Evolutionary conservation across 1,140 invertebrate species (phyloP), one percentile per base, ranked within the genome.

Genomic region (Parasteatoda tepidariorum): DNA sequence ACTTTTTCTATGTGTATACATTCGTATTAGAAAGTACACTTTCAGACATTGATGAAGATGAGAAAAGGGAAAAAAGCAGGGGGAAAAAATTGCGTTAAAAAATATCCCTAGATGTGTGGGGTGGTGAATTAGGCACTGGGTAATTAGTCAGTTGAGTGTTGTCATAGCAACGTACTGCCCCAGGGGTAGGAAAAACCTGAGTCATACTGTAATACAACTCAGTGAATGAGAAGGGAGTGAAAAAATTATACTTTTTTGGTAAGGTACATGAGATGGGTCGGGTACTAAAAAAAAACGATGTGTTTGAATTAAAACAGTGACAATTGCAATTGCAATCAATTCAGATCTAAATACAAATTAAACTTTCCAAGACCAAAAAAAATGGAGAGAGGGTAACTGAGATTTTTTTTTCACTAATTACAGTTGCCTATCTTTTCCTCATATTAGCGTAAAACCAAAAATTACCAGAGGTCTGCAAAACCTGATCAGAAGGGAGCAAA

Each of bases 141-240:
- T 79, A 79, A 79, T 79, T 79, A 79, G 76, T 79, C 76, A 79
- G 28, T 79, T 24, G 62, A 28, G 0, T 38, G 76, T 79, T 79
- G 11, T 48, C 22, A 79, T 79, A 33, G 76, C 30, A 68, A 68
- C 64, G 66, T 22, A 13, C 64, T 26, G 62, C 41, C 76, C 75
- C 76, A 33, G 76, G 76, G 76, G 76, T 34, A 57, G 62, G 71
- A 57, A 57, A n/a, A 67, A 34, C 28, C 57, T 79, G 75, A 79
- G 48, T 79, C 76, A 79, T 54, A 30, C 3, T 68, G 41, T 79
- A 79, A 41, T 34, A 38, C 31, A 34, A 79, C 31, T 33, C 28
- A 30, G 24, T 30, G 18, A 73, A 28, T 22, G 54, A 30, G 28
- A 30, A 30, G n/a, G 31, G 33, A 26, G 64, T n/a, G 18, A 64